Evolutionary conservation across 1,140 invertebrate genomes (phyloP).

Genomic region (Mesaphorura yosii): DNA sequence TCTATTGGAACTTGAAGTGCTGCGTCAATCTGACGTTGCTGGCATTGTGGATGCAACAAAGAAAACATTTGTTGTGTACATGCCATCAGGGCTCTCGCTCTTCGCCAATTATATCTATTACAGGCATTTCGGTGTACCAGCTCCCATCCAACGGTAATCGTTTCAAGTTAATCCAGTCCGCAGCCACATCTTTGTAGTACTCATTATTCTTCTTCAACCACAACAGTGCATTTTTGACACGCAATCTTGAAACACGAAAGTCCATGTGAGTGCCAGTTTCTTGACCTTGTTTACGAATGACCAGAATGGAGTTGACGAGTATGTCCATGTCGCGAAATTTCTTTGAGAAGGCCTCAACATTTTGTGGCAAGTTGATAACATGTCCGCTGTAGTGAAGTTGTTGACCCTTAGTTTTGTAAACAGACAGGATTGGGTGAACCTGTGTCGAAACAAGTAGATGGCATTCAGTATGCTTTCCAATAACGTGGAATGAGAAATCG

Average conservation of each 20-base stretch:
- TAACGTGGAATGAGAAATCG: too few species aligned
- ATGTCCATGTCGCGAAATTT: background rate
- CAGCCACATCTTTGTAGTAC: too few species aligned
- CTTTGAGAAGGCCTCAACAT: background rate
- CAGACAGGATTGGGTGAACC: background rate
- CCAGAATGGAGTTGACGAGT: background rate
- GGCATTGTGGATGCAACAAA: too few species aligned
- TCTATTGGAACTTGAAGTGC: too few species aligned
- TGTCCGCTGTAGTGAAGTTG: background rate
- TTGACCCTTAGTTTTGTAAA: background rate
- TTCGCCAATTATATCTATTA: background rate
- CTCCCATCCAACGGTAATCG: background rate
- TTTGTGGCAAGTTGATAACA: background rate
- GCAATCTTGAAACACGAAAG: background rate
- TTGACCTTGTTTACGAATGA: background rate
- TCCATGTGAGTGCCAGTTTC: background rate
- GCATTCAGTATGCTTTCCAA: too few species aligned
- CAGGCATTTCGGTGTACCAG: background rate
- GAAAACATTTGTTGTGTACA: background rate
- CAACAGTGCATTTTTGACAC: background rate
- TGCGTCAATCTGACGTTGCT: too few species aligned
- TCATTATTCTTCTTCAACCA: background rate
- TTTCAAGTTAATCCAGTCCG: background rate
- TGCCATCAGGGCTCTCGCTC: background rate
- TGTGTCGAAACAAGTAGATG: too few species aligned